Evolutionary conservation across 1,140 invertebrate genomes (phyloP).

Genomic region (Pomacea maculata): DNA sequence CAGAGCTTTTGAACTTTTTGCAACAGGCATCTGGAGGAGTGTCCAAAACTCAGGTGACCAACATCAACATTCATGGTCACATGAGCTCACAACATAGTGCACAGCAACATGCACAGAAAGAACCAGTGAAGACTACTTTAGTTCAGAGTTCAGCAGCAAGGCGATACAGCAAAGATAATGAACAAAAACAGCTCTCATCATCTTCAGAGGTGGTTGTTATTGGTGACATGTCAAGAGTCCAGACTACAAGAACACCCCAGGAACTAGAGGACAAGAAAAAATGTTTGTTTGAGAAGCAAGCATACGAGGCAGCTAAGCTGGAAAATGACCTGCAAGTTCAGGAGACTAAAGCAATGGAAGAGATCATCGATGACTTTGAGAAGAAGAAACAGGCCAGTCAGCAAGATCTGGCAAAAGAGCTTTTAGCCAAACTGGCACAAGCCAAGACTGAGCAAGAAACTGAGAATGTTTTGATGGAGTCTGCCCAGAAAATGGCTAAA

Average conservation of each 20-base stretch:
- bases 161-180: conserved; percentile 13
- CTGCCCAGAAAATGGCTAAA: conserved; percentile 54
- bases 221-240: conserved; percentile 27
- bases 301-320: conserved; percentile 59
- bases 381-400: conserved; percentile 48
- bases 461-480: conserved; percentile 57
- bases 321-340: conserved; percentile 54
- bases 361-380: conserved; percentile 50
- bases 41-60: conserved; percentile 38
- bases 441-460: conserved; percentile 51
- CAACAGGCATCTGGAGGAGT: conserved; percentile 37
- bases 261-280: conserved; percentile 40
- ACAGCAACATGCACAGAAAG: conserved; percentile 11
- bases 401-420: conserved; percentile 44
- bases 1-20: conserved; percentile 54
- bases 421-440: conserved; percentile 46
- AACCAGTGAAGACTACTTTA: conserved; percentile 26
- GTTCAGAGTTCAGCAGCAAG: conserved; percentile 28
- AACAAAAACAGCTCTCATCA: conserved; percentile 12
- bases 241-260: conserved; percentile 26
- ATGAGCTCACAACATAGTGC: background rate
- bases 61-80: conserved; percentile 38
- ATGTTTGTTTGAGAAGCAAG: conserved; percentile 59
- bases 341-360: conserved; percentile 54
- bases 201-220: conserved; percentile 23